A percentile compares a stretch with the other conserved stretches of the same genome.
Evolutionary conservation across 2,888 invertebrate species (phyloP).

Genomic region (Agelastica alni): DNA sequence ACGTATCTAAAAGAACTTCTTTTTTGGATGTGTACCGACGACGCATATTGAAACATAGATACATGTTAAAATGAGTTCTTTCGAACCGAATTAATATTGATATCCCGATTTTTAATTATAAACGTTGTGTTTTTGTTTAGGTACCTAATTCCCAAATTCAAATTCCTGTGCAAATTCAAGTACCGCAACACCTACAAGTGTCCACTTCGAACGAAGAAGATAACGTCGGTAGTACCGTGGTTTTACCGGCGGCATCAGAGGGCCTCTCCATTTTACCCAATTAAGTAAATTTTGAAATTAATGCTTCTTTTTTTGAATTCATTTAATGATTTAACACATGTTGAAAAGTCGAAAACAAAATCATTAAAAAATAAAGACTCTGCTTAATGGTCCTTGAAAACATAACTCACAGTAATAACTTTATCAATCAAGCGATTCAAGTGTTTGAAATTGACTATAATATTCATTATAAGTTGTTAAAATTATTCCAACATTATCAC

Average conservation of each 20-base stretch:
- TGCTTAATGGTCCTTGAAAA: neutral
- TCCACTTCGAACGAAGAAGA: slow-evolving; percentile 46
- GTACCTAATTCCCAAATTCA: slow-evolving; percentile 67
- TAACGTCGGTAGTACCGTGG: slow-evolving; percentile 58
- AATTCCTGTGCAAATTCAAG: slow-evolving; percentile 69
- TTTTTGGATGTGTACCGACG: too few relatives aligned
- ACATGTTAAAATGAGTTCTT: too few relatives aligned
- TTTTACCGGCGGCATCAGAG: slow-evolving; percentile 58
- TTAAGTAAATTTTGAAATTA: too few relatives aligned
- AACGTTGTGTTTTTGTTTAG: slow-evolving; percentile 49
- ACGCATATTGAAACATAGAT: too few relatives aligned
- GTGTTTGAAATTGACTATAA: too few relatives aligned
- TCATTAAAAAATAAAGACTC: neutral
- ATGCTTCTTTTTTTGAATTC: too few relatives aligned
- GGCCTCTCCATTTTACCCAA: slow-evolving; percentile 37
- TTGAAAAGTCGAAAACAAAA: neutral
- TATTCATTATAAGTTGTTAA: too few relatives aligned
- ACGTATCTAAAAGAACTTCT: too few relatives aligned
- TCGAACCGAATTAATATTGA: neutral
- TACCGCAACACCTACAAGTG: slow-evolving; percentile 61
- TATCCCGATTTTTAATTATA: neutral
- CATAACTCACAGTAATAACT: neutral
- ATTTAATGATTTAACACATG: too few relatives aligned
- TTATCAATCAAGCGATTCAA: too few relatives aligned
- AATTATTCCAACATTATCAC: too few relatives aligned